Conservation (phyloP, 2,888 invertebrate genomes). For the Tenthredo scrophulariae region DNA sequence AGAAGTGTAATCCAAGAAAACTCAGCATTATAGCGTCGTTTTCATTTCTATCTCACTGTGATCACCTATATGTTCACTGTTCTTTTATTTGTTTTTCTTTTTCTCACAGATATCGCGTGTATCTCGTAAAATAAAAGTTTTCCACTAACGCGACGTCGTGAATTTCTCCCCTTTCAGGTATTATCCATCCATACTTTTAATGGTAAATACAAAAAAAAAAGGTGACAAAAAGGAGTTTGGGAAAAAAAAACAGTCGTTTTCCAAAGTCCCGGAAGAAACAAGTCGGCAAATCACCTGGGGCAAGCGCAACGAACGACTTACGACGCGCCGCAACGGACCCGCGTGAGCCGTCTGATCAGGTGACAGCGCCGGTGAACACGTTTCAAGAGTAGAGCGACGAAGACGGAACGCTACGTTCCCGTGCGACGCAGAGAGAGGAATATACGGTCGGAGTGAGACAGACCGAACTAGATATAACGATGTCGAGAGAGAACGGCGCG, state of each 20-base stretch:
- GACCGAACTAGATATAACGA: conserved; percentile 56
- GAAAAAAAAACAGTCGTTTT: conserved; percentile 1
- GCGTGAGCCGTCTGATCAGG: conserved; percentile 52
- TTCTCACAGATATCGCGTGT: background rate
- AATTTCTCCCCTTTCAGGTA: background rate
- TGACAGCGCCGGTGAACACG: conserved; percentile 54
- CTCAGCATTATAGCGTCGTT: conserved; percentile 4
- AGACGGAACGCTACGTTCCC: conserved; percentile 35
- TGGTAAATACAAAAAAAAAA: background rate
- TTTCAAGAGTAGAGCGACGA: conserved; percentile 52
- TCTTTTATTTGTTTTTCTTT: background rate
- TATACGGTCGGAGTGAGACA: conserved; percentile 58
- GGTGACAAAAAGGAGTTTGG: background rate
- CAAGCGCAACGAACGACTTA: conserved; percentile 47
- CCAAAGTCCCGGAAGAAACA: conserved; percentile 25
- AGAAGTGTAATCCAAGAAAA: conserved; percentile 35
- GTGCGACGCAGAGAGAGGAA: conserved; percentile 44
- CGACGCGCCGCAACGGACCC: conserved; percentile 56
- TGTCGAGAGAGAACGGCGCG: conserved; percentile 58
- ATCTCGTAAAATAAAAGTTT: background rate
- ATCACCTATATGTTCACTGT: conserved; percentile 6
- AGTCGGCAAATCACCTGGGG: conserved; percentile 41
- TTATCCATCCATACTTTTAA: background rate
- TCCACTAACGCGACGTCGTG: background rate
- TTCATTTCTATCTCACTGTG: background rate